Base-by-base conservation (phyloP, 2,888 invertebrate genomes). In the Drosophila leonis region DNA sequence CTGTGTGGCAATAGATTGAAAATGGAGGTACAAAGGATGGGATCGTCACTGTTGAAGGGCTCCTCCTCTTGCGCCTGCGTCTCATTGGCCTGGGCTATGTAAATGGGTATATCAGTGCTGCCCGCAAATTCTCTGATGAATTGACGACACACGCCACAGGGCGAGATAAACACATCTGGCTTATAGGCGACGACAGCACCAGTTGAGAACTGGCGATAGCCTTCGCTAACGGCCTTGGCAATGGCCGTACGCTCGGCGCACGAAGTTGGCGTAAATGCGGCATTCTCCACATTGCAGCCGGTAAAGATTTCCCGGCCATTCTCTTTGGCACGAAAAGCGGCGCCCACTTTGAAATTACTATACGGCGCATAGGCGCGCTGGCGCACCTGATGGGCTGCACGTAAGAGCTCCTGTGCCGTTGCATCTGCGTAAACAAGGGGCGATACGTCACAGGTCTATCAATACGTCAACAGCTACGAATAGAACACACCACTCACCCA, bases 271-370 rank as follows among this genome's bases (percentile, higher is more conserved):
- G 97, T 95, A 80, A 96, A 96, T 0, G 97, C 95, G 2, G 92
- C 92, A 92, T 97, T 99, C 93, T 99, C 99, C 18, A 99, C 95
- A 92, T 99, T 99, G 91, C 98, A 98, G 2, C 98, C 98, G 78
- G 94, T 94, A 31, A 95, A 94, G 67, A 96, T 94, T 2, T 93
- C 93, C 4, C 95, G 96, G 74, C 96, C 95, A 64, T 24, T 29
- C 9, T 20, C 95, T 5, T 24, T 94, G 27, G 96, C 95, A 35
- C 96, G 94, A 41, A 98, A 93, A 0, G 98, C 97, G 5, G 98
- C 96, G 1, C 98, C 98, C 0, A 98, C 98, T 66, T 95, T 94
- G 90, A 98, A 98, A 37, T 97, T 96, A 80, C 98, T 98, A 92
- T 98, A 98, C 0, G 97, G 97, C 54, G 94, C 94, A 92, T 98